A percentile compares a stretch with the other conserved stretches of the same genome.
Evolutionary conservation across 2,888 invertebrate genomes (phyloP).

Genomic region (Ischnus inquisitorius): DNA sequence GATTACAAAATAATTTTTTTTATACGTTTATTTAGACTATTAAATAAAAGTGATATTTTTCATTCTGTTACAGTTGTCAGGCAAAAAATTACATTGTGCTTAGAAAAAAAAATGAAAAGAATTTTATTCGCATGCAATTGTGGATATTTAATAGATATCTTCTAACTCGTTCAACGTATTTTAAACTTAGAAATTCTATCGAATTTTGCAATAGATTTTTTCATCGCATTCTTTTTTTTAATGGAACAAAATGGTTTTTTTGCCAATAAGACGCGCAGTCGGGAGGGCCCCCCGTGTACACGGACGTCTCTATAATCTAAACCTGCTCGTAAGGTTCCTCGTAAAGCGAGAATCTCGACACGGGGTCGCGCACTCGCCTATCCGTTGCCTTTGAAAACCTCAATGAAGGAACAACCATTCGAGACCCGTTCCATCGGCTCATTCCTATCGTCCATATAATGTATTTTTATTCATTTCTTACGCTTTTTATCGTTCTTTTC

Average conservation of each 20-base stretch:
- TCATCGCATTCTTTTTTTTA: not conserved
- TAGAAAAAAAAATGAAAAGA: not conserved
- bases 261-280: conserved; percentile 70
- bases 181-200: conserved; percentile 12
- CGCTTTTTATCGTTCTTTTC: conserved; percentile 9
- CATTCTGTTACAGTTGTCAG: too few relatives aligned
- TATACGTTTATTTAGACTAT: too few relatives aligned
- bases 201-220: conserved; percentile 7
- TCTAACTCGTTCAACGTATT: not conserved
- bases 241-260: conserved; percentile 62
- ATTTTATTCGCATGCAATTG: too few relatives aligned
- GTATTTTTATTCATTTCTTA: conserved; percentile 14
- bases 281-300: conserved; percentile 67
- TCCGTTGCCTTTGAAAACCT: conserved; percentile 66
- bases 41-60: too few relatives aligned
- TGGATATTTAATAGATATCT: too few relatives aligned
- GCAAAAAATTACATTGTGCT: too few relatives aligned
- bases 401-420: conserved; percentile 64
- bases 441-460: conserved; percentile 12
- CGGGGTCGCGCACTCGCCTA: conserved; percentile 64
- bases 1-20: too few relatives aligned
- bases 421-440: conserved; percentile 10
- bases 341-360: conserved; percentile 72
- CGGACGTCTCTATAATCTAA: conserved; percentile 78
- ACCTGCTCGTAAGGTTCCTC: conserved; percentile 68